Base-by-base conservation (phyloP, 2,113 vertebrate species). In the Hyperopisus bebe region DNA sequence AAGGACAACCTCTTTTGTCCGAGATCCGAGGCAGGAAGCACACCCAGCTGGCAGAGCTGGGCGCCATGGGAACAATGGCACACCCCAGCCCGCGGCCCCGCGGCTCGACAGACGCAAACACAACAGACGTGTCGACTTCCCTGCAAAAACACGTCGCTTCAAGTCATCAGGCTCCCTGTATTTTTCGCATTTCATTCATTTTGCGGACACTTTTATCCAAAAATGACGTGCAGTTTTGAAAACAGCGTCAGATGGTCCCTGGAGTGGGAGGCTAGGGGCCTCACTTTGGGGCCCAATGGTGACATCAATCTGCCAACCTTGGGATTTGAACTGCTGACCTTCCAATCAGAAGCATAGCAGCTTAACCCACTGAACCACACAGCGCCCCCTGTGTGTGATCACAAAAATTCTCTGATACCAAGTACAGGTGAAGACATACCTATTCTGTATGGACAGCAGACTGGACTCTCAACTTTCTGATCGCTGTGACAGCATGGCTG, bases 11-110 rank as follows among this genome's bases (percentile, higher is more conserved):
- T 58, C n/a, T 44, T 53, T 90, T 86, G 83, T 91, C 86, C 89
- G 82, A 88, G 85, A 86, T 87, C 70, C 53, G 83, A 92, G 90
- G 87, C 84, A 86, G 89, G 80, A 88, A 88, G 84, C 70, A 66
- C 51, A 47, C 70, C 53, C 62, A 17, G 55, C 50, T 58, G 19
- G 19, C 86, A 90, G 80, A 88, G 39, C 80, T 91, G 90, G 86
- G 88, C 83, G 51, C 62, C 83, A 48, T 53, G 42, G 84, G 31
- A 80, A 91, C 66, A 62, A 50, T 88, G 35, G 19, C 35, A 48
- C 27, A 62, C 48, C 88, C 50, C 51, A 21, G 24, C 87, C 48
- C 50, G 44, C 21, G 17, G 31, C 82, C 85, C 11, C 6, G 24
- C 35, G 1, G 13, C 35, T 8, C 51, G 3, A 85, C 55, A 17